Conservation (phyloP, 2,113 vertebrate genomes). For the Perccottus glenii region DNA sequence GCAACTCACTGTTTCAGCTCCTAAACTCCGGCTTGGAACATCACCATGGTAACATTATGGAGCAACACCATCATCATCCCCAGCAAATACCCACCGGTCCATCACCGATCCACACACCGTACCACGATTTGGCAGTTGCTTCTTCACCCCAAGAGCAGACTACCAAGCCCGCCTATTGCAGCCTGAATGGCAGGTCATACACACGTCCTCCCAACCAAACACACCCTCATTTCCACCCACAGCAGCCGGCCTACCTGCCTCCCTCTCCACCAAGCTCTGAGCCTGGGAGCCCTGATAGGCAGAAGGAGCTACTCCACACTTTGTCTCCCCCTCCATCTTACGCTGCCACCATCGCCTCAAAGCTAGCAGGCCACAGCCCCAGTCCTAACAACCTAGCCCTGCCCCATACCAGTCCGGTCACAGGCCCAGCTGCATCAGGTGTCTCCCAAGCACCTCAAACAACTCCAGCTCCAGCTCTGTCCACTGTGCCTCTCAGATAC, state of each 20-base stretch:
- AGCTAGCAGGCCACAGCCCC: constrained; percentile 81
- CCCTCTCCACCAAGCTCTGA: constrained; percentile 96
- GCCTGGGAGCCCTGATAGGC: constrained; percentile 94
- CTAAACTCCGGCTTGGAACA: constrained; percentile 91
- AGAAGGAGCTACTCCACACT: constrained; percentile 94
- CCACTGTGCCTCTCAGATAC: constrained; percentile 85
- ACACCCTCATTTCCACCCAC: constrained; percentile 80
- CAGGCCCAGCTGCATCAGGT: constrained; percentile 58
- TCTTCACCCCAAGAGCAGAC: constrained; percentile 83
- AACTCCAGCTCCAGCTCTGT: constrained; percentile 55
- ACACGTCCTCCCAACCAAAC: constrained; percentile 56
- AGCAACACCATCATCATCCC: constrained; percentile 50
- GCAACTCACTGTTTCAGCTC: constrained; percentile 93
- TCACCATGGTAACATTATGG: constrained; percentile 79
- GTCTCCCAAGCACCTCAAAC: constrained; percentile 64
- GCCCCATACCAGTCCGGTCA: constrained; percentile 36
- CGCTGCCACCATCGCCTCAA: constrained; percentile 95
- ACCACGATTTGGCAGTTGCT: constrained; percentile 75
- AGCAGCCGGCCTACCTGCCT: constrained; percentile 91
- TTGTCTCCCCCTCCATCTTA: constrained; percentile 96
- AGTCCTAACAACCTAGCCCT: constrained; percentile 64
- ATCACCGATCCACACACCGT: constrained; percentile 57
- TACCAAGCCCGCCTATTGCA: constrained; percentile 86
- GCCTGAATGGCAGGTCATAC: constrained; percentile 81
- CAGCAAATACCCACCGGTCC: constrained; percentile 61